Evolutionary conservation across 2,113 vertebrate genomes (phyloP), one percentile per base, ranked within the genome.

Genomic region (Pogona vitticeps): DNA sequence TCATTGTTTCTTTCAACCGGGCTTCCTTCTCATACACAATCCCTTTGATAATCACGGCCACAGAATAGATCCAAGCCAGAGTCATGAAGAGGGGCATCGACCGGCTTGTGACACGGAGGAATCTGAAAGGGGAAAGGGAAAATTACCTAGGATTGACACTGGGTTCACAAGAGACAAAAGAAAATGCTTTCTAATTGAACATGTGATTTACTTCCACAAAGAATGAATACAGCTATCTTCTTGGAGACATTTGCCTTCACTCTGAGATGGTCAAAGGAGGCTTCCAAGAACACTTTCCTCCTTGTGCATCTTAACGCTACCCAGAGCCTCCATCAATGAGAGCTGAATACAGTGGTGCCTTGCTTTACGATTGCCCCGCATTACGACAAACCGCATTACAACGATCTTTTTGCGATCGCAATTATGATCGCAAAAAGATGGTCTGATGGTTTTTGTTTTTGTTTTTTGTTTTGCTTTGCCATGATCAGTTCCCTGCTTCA

Each of bases 21-120:
- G 98, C 98, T 94, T 99, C 99, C 93, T 99, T 99, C 95, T 99
- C 98, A 0, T 99, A 99, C 2, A 99, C 99, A 13, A 99, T 98
- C 2, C 98, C 97, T 94, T 99, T 99, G 92, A 99, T 97, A 92
- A 99, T 99, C 89, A 99, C 97, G 33, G 99, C 98, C 93, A 99
- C 99, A 0, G 98, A 99, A 93, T 98, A 99, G 94, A 99, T 99
- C 98, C 99, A 99, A 52, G 99, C 98, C 92, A 99, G 93, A 0
- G 98, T 99, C 98, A 99, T 99, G 95, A 99, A 99, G 33, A 99
- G 98, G 0, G 99, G 98, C 98, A 99, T 98, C 42, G 98, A 99
- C 40, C 98, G 98, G 90, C 98, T 98, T 97, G 98, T 98, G 67
- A 99, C 97, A 9, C 98, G 97, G 86, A 99, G 94, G 94, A 99